Evolutionary conservation across 2,113 vertebrate genomes (phyloP), one percentile per base, ranked within the genome.

Genomic region (Gnathonemus longibarbis): DNA sequence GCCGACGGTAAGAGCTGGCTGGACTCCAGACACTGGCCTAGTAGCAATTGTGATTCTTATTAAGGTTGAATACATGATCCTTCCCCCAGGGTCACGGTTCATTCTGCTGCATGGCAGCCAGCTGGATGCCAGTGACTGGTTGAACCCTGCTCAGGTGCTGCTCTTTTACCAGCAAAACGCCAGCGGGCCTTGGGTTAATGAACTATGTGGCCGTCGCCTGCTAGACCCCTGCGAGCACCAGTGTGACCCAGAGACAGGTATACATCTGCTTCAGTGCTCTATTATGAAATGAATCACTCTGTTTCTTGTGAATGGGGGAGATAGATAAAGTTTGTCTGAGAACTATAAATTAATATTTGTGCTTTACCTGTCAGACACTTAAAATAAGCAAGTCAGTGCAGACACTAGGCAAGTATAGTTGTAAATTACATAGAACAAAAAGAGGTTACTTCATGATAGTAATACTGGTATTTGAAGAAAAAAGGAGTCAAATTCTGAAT

Each of bases 151-250:
- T 0, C 98, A 99, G 94, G 98, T 99, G 31, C 77, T 98, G 84
- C 93, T 99, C 86, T 99, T 98, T 95, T 97, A 98, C 92, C 98
- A 99, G 93, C 98, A 99, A 96, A 99, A 99, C 86, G 97, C 98
- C 94, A 99, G 98, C 0, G 98, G 98, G 46, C 97, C 98, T 19
- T 99, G 98, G 98, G 95, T 97, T 90, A 96, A 96, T 90, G 98
- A 99, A 92, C 96, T 99, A 92, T 99, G 98, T 0, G 97, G 98
- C 56, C 96, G 97, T 9, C 96, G 98, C 87, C 97, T 99, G 88
- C 95, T 99, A 0, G 98, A 99, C 93, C 98, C 98, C 27, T 99
- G 98, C 1, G 98, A 99, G 94, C 98, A 99, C 89, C 98, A 99
- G 92, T 99, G 98, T 11, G 98, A 99, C 91, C 97, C 96, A 0